Evolutionary conservation across 2,113 vertebrate species (phyloP).

Genomic region (Zootoca vivipara): DNA sequence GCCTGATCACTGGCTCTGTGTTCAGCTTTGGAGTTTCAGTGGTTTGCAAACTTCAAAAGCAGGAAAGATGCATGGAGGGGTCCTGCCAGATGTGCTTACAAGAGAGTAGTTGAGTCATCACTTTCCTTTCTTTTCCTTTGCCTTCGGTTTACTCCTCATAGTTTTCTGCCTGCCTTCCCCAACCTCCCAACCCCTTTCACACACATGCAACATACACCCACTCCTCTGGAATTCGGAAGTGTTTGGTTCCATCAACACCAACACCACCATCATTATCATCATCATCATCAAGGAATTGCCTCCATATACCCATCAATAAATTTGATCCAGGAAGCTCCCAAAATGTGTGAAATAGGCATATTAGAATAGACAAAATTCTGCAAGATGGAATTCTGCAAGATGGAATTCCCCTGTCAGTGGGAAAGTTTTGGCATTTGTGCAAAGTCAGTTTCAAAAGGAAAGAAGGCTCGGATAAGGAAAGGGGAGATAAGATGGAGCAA

Average conservation of each 20-base stretch:
- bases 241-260: not conserved
- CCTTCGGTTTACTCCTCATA: not conserved
- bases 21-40: not conserved
- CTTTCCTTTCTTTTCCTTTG: not conserved
- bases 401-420: not conserved
- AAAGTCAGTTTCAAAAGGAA: not conserved
- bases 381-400: not conserved
- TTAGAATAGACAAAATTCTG: not conserved
- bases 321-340: not conserved
- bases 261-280: not conserved
- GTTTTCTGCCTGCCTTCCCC: not conserved
- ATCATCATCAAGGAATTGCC: not conserved
- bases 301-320: not conserved
- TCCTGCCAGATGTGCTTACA: no score
- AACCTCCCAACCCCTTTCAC: not conserved
- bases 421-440: not conserved
- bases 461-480: not conserved
- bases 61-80: not conserved
- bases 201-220: not conserved
- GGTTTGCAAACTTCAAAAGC: not conserved
- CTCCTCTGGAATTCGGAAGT: not conserved
- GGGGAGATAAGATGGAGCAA: no score
- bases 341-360: no score
- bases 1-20: not conserved
- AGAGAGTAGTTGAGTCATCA: no score